Base-by-base conservation (phyloP, 2,888 invertebrate genomes). In the Epinotia ramella region DNA sequence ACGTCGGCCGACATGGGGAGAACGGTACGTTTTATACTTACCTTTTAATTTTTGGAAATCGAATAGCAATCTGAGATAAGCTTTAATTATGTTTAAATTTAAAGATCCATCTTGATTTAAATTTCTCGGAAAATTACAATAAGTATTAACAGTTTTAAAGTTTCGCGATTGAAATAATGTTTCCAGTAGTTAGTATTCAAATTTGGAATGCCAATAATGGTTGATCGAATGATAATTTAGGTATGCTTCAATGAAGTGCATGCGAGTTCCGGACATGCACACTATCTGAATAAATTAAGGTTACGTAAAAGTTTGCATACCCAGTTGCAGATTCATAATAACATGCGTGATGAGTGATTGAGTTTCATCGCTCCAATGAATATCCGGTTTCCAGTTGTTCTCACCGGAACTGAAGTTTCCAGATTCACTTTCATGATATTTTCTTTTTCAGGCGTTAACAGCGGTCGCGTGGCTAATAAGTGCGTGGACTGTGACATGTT, bases 1-100 rank as follows among this genome's bases (percentile, higher is more conserved):
- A 86, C 88, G 86, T 82, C 87, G 81, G 82, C 84, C 83, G 87
- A 79, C 81, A 93, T 93, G 94, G 88, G 91, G 90, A 89, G 87
- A 87, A 85, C 92, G 93, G 94, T 94, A 92, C 85, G 82, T 53
- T 40, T 12, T 7, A 60, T 6, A 69, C 6, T 46, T 69, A n/a
- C 24, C 57, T 3, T 28, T 20, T 18, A 44, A 20, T 57, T 68
- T 13, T 24, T 16, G 20, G 20, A 44, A 59, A 59, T 44, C 28
- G 6, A 59, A 9, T 44, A 11, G 3, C 56, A 12, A 46, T 20
- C 46, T n/a, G 20, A 44, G 68, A 68, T 59, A 3, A 60, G 59
- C n/a, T 46, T 69, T n/a, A 56, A 44, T 44, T 44, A 44, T 20
- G 16, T 4, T 64, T 40, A 64, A 7, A 46, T 46, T 46, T 24